Evolutionary conservation across 2,113 vertebrate genomes (phyloP).

Genomic region (Chitala chitala): DNA sequence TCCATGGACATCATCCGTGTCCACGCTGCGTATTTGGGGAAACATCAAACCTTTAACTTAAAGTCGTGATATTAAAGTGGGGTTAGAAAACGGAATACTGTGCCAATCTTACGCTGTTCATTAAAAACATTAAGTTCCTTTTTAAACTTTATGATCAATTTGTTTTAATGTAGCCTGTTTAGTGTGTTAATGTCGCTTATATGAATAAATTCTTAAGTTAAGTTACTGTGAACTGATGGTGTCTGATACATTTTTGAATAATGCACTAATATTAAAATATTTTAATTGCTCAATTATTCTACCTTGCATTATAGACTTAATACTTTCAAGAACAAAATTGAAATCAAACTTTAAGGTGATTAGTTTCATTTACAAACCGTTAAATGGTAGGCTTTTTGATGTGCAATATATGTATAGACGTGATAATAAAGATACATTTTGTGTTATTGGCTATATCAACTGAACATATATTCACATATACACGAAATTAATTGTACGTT

Average conservation of each 20-base stretch:
- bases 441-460: not conserved
- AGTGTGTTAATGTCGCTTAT: not conserved
- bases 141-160: not conserved
- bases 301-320: not conserved
- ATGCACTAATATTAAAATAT: slow-evolving; percentile 26
- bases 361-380: not conserved
- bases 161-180: not conserved
- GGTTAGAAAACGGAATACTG: too few species aligned
- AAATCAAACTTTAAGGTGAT: not conserved
- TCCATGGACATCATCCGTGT: too few species aligned
- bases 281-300: not conserved
- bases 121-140: too few species aligned
- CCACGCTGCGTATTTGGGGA: too few species aligned
- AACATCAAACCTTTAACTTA: too few species aligned
- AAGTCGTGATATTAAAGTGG: too few species aligned
- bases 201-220: slow-evolving; percentile 14
- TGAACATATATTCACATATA: slow-evolving; percentile 31
- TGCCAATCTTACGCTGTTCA: too few species aligned
- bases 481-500: slow-evolving; percentile 45
- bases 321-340: not conserved
- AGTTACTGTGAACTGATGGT: not conserved
- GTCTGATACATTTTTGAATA: slow-evolving; percentile 7
- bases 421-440: not conserved
- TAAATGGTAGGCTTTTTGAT: not conserved
- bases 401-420: not conserved